phyloP scores from a whole-genome alignment of 1,140 invertebrate species.

The Lasioglossum baleicum region DNA sequence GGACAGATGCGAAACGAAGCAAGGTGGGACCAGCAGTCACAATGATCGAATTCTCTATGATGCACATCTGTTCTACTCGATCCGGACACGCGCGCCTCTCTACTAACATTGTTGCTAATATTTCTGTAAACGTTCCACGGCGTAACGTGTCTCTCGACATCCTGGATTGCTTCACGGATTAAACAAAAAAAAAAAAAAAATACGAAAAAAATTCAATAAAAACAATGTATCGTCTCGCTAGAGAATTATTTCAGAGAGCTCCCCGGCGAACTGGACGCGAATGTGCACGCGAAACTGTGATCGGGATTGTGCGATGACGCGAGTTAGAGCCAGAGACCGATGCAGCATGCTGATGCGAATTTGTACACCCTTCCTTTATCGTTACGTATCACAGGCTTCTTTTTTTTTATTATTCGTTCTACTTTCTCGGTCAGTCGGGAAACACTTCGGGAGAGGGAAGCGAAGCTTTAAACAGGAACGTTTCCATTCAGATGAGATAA shows the following conservation, averaged over 20 bases:
- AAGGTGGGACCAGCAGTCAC: constrained; percentile 79
- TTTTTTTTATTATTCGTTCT: not conserved
- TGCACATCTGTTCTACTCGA: constrained; percentile 46
- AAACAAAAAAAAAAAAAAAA: not conserved
- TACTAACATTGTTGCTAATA: not conserved
- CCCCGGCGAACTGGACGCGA: not conserved
- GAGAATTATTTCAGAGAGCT: constrained; percentile 10
- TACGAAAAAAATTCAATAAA: not conserved
- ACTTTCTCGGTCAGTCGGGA: not conserved
- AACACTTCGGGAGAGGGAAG: not conserved
- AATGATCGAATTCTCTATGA: constrained; percentile 64
- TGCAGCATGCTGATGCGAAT: constrained; percentile 29
- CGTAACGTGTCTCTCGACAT: not conserved
- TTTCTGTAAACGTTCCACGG: not conserved
- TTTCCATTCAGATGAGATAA: not conserved
- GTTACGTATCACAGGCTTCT: too few relatives aligned
- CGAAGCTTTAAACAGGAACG: constrained; percentile 11
- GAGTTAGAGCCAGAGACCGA: constrained; percentile 6
- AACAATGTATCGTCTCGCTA: not conserved
- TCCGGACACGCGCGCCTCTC: constrained; percentile 16
- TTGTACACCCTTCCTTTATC: not conserved
- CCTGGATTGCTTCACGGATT: not conserved
- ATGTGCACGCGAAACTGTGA: constrained; percentile 22
- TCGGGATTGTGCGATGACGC: constrained; percentile 11
- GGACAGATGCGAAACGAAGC: constrained; percentile 71